phyloP scores from a whole-genome alignment of 2,113 vertebrate genomes.

The Condylura cristata region DNA sequence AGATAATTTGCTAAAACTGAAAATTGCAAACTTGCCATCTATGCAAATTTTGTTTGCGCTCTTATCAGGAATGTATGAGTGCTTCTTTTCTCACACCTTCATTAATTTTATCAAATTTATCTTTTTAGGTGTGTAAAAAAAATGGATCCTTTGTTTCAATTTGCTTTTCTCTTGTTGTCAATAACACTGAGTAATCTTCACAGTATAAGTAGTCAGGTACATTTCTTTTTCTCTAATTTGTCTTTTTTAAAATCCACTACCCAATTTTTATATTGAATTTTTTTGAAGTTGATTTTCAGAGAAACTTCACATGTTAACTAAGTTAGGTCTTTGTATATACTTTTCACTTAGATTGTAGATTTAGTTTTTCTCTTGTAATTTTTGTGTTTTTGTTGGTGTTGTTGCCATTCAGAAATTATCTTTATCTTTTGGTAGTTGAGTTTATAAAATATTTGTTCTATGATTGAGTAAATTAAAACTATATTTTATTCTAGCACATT shows the following conservation, averaged over 20 bases:
- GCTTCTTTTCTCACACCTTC: background rate
- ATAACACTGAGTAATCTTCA: background rate
- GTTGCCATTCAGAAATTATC: background rate
- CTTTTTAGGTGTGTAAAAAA: background rate
- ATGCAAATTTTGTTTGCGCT: background rate
- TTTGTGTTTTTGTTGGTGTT: background rate
- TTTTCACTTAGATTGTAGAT: background rate
- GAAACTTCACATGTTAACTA: background rate
- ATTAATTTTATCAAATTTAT: background rate
- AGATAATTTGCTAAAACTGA: background rate
- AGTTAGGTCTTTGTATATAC: background rate
- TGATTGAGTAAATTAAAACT: background rate
- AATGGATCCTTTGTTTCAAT: background rate
- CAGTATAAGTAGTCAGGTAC: background rate
- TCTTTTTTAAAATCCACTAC: background rate
- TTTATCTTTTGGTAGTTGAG: background rate
- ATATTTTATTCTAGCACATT: background rate
- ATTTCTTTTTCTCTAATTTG: background rate
- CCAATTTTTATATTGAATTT: background rate
- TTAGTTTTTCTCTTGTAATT: background rate
- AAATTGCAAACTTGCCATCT: background rate
- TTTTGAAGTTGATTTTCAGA: background rate
- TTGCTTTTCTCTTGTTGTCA: background rate
- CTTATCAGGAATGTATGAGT: background rate
- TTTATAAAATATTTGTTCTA: background rate